Evolutionary conservation across 2,113 vertebrate genomes (phyloP).

Genomic region (Boleophthalmus pectinirostris): DNA sequence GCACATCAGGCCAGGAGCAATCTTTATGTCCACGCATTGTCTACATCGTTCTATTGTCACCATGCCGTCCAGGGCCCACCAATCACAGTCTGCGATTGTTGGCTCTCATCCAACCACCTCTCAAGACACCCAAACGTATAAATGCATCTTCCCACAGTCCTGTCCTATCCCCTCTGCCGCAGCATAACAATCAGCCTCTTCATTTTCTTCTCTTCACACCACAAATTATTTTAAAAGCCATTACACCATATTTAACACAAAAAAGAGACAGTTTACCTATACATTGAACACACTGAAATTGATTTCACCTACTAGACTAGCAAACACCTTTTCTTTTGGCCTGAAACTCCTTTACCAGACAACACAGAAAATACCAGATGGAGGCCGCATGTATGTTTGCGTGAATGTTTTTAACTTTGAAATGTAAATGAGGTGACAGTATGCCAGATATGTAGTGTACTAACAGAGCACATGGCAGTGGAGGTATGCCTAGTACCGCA

Average conservation of each 20-base stretch:
- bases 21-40: background rate
- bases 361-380: slow-evolving; percentile 53
- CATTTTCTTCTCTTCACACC: background rate
- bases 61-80: background rate
- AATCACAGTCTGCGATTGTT: background rate
- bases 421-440: slow-evolving; percentile 63
- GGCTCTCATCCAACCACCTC: background rate
- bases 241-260: no score
- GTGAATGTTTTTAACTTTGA: slow-evolving; percentile 52
- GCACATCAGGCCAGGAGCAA: background rate
- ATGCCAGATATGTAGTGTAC: slow-evolving; percentile 49
- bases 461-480: slow-evolving; percentile 39
- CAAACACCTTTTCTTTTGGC: slow-evolving; percentile 28
- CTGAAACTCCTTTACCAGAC: slow-evolving; percentile 31
- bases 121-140: no score
- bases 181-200: background rate
- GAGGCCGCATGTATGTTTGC: slow-evolving; percentile 30
- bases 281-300: no score
- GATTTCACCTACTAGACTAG: background rate
- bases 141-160: no score
- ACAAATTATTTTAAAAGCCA: background rate
- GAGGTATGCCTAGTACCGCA: slow-evolving; percentile 29
- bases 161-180: background rate
- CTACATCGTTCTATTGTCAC: background rate
- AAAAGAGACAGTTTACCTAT: no score